Base-by-base conservation (phyloP, 2,113 vertebrate genomes). In the Leuciscus idus region DNA sequence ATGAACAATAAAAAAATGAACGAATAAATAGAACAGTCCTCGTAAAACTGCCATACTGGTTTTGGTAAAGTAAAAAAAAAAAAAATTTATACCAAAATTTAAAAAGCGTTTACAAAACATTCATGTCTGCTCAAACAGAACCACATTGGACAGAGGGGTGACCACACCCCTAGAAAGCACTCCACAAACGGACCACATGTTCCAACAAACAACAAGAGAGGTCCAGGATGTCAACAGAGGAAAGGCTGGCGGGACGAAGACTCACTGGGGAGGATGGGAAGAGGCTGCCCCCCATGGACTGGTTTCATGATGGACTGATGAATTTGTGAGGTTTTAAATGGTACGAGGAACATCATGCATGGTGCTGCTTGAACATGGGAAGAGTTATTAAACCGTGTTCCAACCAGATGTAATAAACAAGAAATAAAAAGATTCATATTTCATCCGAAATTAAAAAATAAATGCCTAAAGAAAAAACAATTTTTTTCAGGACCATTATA, bases 181-280 rank as follows among this genome's bases (percentile, higher is more conserved):
- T 72, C 82, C 83, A 91, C 88, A 87, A 90, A 90, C 87, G 83
- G 90, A 93, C 76, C 52, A 88, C 72, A 88, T 91, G 85, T 93
- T 92, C 87, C 90, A 92, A 92, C 92, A 91, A 92, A 85, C 23
- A 87, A 93, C 91, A 72, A 91, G 92, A 82, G 80, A 91, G 91
- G 94, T 95, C 93, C 95, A 94, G 94, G 94, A 94, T 92, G 90
- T 93, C 91, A 92, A 92, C 91, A 89, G 72, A 83, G 90, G 88
- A 92, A 91, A 91, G 91, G 91, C 90, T 88, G 88, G 19, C 9
- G 89, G 91, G 92, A 91, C 89, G 89, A 93, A 92, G 90, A 57
- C 23, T 76, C 70, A 73, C 55, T 72, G 11, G 39, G 59, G 55
- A 50, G 57, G 61, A 33, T 74, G 59, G 55, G 23, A 85, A 78